Evolutionary conservation across 1,140 invertebrate genomes (phyloP).

Genomic region (Leptonema lineaticorne): DNA sequence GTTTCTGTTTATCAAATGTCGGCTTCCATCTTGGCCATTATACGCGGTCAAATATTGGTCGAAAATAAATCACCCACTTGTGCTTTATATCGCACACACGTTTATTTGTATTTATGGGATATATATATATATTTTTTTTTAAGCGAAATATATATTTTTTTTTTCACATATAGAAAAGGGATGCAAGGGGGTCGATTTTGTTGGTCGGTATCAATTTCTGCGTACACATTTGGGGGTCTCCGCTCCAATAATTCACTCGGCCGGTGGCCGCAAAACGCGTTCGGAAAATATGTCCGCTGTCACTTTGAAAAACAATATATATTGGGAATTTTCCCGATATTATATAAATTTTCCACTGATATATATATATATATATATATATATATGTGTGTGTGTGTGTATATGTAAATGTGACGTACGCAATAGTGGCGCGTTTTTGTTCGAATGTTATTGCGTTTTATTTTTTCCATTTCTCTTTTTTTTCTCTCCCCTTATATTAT

Average conservation of each 20-base stretch:
- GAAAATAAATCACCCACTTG: constrained; percentile 6
- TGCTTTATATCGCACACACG: background rate
- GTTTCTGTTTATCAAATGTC: constrained; percentile 12
- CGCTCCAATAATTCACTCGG: constrained; percentile 3
- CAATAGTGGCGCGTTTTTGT: too few species aligned
- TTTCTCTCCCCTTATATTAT: too few species aligned
- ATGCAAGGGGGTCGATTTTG: background rate
- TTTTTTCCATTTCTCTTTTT: too few species aligned
- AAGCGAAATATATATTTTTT: background rate
- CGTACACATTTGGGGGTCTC: too few species aligned
- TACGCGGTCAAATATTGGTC: constrained; percentile 12
- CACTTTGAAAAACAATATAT: constrained; percentile 7
- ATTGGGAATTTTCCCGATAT: background rate
- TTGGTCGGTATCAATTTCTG: background rate
- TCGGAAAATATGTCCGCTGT: constrained; percentile 6
- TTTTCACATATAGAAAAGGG: background rate
- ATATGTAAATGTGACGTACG: too few species aligned
- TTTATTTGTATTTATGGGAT: background rate
- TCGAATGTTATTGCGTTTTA: too few species aligned
- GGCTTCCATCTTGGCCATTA: constrained; percentile 15
- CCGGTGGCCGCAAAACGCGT: background rate
- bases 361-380: background rate
- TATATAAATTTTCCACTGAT: background rate
- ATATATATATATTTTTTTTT: background rate
- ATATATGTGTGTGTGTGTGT: too few species aligned